phyloP scores from a whole-genome alignment of 2,888 invertebrate genomes.

The Eueremaeus valkanovi region DNA sequence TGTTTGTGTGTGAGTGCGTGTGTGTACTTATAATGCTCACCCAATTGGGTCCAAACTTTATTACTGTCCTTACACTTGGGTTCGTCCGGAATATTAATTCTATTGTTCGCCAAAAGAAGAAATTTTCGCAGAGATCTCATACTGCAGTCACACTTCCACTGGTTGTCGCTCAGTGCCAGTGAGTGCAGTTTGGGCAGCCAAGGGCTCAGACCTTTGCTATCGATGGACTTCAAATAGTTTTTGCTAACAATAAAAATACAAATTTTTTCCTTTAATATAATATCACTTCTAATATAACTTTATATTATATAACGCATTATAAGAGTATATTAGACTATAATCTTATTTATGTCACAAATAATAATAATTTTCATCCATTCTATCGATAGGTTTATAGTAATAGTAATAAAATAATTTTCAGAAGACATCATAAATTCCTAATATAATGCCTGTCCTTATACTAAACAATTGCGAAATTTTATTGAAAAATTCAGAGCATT shows the following conservation, averaged over 20 bases:
- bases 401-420: too few species aligned
- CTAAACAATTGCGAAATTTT: too few species aligned
- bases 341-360: not conserved
- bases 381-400: too few species aligned
- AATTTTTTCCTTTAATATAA: not conserved
- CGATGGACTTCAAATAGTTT: constrained; percentile 20
- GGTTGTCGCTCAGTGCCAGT: constrained; percentile 26
- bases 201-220: constrained; percentile 22
- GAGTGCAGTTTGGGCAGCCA: constrained; percentile 39
- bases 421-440: too few species aligned
- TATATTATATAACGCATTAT: not conserved
- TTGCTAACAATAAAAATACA: constrained; percentile 21
- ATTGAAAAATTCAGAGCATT: not conserved
- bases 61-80: constrained; percentile 32
- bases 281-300: not conserved
- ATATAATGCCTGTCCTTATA: too few species aligned
- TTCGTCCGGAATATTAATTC: constrained; percentile 36
- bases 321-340: not conserved
- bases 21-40: constrained; percentile 9
- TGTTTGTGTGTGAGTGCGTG: not conserved
- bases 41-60: constrained; percentile 38
- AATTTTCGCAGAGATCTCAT: constrained; percentile 71
- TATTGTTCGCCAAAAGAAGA: constrained; percentile 13
- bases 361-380: too few species aligned
- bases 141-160: constrained; percentile 73